Evolutionary conservation across 1,140 invertebrate genomes (phyloP).

Genomic region (Polypedilum vanderplanki): DNA sequence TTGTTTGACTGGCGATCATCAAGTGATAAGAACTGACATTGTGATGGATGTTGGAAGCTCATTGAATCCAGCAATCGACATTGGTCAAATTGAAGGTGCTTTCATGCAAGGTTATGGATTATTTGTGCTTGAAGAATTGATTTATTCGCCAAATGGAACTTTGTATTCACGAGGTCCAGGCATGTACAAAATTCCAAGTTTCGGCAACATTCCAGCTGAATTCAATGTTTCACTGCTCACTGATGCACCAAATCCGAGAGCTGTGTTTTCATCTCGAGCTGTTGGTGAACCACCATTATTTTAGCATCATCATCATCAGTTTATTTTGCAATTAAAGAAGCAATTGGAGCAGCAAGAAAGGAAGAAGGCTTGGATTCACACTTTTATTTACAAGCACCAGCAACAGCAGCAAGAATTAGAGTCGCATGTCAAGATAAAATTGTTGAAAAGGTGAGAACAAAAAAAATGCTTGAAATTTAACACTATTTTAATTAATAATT

Average conservation of each 20-base stretch:
- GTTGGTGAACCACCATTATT: conserved; percentile 94
- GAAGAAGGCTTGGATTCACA: conserved; percentile 55
- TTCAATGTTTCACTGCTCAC: conserved; percentile 93
- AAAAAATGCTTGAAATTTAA: not conserved
- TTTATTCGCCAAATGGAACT: conserved; percentile 66
- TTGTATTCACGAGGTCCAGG: conserved; percentile 82
- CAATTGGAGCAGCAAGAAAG: conserved; percentile 67
- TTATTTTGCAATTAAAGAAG: conserved; percentile 88
- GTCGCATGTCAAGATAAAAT: conserved; percentile 84
- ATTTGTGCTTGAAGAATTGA: too few species aligned
- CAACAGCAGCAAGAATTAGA: conserved; percentile 79
- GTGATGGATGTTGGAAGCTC: conserved; percentile 64
- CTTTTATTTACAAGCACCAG: conserved; percentile 80
- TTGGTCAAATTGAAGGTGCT: too few species aligned
- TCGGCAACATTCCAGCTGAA: conserved; percentile 79
- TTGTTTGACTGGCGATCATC: too few species aligned
- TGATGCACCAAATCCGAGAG: conserved; percentile 76
- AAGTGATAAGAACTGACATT: conserved; percentile 58
- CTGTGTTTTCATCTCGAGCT: conserved; percentile 94
- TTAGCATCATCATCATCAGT: conserved; percentile 65
- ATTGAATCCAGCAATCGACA: conserved; percentile 60
- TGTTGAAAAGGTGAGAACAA: conserved; percentile 62
- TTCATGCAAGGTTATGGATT: too few species aligned
- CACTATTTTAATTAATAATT: not conserved
- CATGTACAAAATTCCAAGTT: conserved; percentile 87